Evolutionary conservation across 1,140 invertebrate species (phyloP).

Genomic region (Drosophila tsacasi): DNA sequence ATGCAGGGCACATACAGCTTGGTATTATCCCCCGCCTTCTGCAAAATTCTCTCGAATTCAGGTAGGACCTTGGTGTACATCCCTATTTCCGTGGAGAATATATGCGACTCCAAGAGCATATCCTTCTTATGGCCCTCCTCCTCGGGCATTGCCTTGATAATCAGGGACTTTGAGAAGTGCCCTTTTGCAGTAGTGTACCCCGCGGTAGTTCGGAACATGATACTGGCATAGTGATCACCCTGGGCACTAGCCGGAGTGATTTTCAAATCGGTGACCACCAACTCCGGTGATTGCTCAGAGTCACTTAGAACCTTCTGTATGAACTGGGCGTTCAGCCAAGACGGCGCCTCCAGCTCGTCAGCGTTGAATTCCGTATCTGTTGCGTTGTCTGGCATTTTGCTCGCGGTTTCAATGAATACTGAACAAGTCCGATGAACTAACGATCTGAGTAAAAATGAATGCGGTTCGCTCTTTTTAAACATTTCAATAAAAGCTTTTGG

Average conservation of each 20-base stretch:
- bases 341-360: constrained; percentile 68
- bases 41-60: constrained; percentile 61
- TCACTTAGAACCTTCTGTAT: constrained; percentile 45
- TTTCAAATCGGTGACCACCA: constrained; percentile 43
- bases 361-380: constrained; percentile 48
- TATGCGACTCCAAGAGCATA: constrained; percentile 36
- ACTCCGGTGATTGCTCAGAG: constrained; percentile 32
- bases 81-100: constrained; percentile 70
- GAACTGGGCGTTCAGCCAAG: constrained; percentile 63
- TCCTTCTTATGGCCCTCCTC: constrained; percentile 65
- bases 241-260: constrained; percentile 65
- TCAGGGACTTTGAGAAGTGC: constrained; percentile 41
- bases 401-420: background rate
- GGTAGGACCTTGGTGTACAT: constrained; percentile 68
- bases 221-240: constrained; percentile 78
- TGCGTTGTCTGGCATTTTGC: constrained; percentile 45
- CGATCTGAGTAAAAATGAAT: background rate
- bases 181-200: constrained; percentile 27
- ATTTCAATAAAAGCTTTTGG: constrained; percentile 18
- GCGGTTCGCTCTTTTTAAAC: constrained; percentile 2
- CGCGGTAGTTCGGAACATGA: constrained; percentile 64
- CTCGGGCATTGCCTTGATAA: constrained; percentile 75
- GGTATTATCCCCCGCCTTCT: constrained; percentile 52
- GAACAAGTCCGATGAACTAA: background rate
- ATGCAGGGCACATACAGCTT: constrained; percentile 44